Evolutionary conservation across 2,797 vertebrate species (phyloP), one percentile per base, ranked within the genome.

Genomic region (Ctenopoma multispine): DNA sequence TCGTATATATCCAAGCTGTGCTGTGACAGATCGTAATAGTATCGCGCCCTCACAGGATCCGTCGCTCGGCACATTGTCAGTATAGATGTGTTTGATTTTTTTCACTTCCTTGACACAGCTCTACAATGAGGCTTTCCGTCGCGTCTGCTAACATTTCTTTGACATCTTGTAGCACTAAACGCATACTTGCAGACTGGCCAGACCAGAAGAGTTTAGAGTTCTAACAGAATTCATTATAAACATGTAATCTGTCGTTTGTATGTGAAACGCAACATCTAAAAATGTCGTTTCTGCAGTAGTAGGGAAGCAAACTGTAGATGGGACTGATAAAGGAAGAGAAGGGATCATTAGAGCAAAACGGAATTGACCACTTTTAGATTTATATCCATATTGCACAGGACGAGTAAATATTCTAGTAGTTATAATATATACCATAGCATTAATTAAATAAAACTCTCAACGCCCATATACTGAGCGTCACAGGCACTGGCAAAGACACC

Each of bases 21-120:
- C 21, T 5, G 24, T 8, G 13, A 53, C 24, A 7, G 18, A 43
- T 13, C 0, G 21, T 10, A 27, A 7, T 15, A 4, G 21, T 9
- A 3, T 13, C 12, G 1, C 18, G 13, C 1, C 2, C 5, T 23
- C 21, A 7, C 17, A 1, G 23, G 60, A 65, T 36, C 17, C 6
- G 27, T 50, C 38, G 66, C 12, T 1, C 15, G n/a, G 4, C 53
- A 15, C 69, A 48, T 29, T 63, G 43, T 59, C 69, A 54, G 69
- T 61, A 36, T 47, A 62, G 50, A 74, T 69, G 38, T 14, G 67
- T 58, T 34, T 61, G 80, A 75, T 77, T 77, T 69, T 72, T 48
- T 81, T 48, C 50, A 92, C 90, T 92, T 92, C 91, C 91, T 89
- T 66, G 83, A 84, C 60, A 13, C 38, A 21, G 59, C 66, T 49